Conservation (phyloP, 2,888 invertebrate genomes). For the Trypoxylon attenuatum region DNA sequence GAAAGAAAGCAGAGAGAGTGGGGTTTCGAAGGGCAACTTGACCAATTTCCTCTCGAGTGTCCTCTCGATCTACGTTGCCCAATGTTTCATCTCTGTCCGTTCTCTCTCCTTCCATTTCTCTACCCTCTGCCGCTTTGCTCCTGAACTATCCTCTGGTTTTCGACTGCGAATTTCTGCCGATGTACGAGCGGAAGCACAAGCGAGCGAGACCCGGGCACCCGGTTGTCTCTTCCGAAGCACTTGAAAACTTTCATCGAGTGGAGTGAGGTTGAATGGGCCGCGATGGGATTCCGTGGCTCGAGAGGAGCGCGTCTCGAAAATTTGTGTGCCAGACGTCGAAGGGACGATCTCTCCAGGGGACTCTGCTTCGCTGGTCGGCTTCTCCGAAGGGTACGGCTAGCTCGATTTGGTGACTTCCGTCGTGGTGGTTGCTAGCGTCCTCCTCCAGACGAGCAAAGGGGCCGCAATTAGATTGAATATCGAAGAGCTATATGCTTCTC, state of each 20-base stretch:
- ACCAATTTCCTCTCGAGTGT: slow-evolving; percentile 37
- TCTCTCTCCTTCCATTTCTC: too few relatives aligned
- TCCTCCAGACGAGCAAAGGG: slow-evolving; percentile 12
- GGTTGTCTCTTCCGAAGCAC: slow-evolving; percentile 45
- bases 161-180: slow-evolving; percentile 10
- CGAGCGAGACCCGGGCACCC: slow-evolving; percentile 29
- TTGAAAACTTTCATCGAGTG: slow-evolving; percentile 45
- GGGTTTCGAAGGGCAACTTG: slow-evolving; percentile 17
- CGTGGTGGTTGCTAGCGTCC: too few relatives aligned
- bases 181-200: slow-evolving; percentile 14
- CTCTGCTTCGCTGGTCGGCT: neutral
- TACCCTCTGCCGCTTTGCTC: too few relatives aligned
- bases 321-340: slow-evolving; percentile 25
- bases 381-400: slow-evolving; percentile 15
- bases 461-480: slow-evolving; percentile 19
- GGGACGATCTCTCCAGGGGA: slow-evolving; percentile 11
- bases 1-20: neutral
- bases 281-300: neutral
- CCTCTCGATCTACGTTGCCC: neutral
- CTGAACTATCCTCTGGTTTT: too few relatives aligned
- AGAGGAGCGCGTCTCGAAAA: slow-evolving; percentile 25
- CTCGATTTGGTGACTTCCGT: slow-evolving; percentile 39
- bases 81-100: neutral
- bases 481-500: slow-evolving; percentile 1
- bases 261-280: slow-evolving; percentile 18